Base-by-base conservation (phyloP, 2,113 vertebrate genomes). In the Pteronura brasiliensis region DNA sequence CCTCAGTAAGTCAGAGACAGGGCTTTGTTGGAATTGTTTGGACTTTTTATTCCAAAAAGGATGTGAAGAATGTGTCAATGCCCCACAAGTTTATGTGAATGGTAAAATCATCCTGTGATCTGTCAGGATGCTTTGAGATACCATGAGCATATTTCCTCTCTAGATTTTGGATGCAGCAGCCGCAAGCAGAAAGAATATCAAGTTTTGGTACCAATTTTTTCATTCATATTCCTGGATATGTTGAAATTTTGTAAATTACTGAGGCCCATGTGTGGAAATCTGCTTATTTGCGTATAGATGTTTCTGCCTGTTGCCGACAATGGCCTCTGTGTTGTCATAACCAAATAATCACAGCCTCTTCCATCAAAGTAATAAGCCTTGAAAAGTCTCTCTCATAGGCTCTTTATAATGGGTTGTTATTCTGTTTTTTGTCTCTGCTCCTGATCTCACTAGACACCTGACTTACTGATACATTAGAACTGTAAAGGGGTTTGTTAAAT, bases 161-260 rank as follows among this genome's bases (percentile, higher is more conserved):
- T 74, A 47, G 39, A 21, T 23, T 47, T 52, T 12, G 25, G 61
- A 27, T 14, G 14, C 34, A 80, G 76, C 72, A 79, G 61, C 47
- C 36, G 31, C 59, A 59, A 21, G 63, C 29, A 91, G 13, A 69
- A 29, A 57, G 71, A 31, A 55, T 17, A 47, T 39, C 34, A 13
- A 25, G n/a, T 81, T 86, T 85, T 49, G 63, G 27, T 27, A 44
- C n/a, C 31, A 55, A 4, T 44, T 34, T 86, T 80, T 69, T 80
- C 14, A n/a, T 72, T 91, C 74, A 82, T 65, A n/a, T 55, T 74
- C 95, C 74, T 76, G 36, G 83, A 10, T 87, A 4, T 94, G 65
- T 77, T 87, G 88, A 92, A 82, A 83, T 94, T 42, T 82, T n/a
- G 93, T 49, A 59, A 39, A 69, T 91, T 21, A 74, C 82, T n/a